phyloP scores from a whole-genome alignment of 2,888 invertebrate species.

The Pollenia labialis region DNA sequence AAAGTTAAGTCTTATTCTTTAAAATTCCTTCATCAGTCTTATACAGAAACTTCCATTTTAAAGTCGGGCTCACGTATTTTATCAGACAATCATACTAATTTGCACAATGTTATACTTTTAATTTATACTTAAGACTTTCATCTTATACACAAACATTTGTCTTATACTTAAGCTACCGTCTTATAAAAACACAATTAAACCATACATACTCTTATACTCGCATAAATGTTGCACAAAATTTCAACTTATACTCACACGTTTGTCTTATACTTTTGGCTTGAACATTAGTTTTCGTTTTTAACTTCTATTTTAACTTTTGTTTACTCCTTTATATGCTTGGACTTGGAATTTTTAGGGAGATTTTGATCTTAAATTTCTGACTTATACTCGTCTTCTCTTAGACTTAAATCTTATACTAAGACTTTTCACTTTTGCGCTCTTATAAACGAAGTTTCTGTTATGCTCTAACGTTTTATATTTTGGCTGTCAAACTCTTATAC shows the following conservation, averaged over 20 bases:
- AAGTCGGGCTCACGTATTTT: too few species aligned
- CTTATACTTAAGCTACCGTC: not conserved
- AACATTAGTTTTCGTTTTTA: too few species aligned
- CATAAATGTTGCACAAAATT: not conserved
- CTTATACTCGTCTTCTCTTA: not conserved
- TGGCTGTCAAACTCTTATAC: too few species aligned
- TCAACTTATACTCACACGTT: not conserved
- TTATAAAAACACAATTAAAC: not conserved
- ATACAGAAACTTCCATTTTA: too few species aligned
- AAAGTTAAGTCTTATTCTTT: too few species aligned
- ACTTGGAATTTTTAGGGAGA: not conserved
- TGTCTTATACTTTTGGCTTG: not conserved
- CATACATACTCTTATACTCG: not conserved
- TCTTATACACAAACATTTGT: too few species aligned
- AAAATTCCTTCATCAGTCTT: too few species aligned
- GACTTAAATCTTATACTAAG: not conserved
- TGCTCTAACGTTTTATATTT: not conserved
- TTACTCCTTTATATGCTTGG: not conserved
- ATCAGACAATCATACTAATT: too few species aligned
- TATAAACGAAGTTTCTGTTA: not conserved
- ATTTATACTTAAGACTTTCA: too few species aligned
- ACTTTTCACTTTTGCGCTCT: not conserved
- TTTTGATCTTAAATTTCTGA: not conserved
- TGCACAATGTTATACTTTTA: too few species aligned
- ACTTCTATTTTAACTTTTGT: too few species aligned